Conservation (phyloP, 2,888 invertebrate species). For the Lottia scabra region DNA sequence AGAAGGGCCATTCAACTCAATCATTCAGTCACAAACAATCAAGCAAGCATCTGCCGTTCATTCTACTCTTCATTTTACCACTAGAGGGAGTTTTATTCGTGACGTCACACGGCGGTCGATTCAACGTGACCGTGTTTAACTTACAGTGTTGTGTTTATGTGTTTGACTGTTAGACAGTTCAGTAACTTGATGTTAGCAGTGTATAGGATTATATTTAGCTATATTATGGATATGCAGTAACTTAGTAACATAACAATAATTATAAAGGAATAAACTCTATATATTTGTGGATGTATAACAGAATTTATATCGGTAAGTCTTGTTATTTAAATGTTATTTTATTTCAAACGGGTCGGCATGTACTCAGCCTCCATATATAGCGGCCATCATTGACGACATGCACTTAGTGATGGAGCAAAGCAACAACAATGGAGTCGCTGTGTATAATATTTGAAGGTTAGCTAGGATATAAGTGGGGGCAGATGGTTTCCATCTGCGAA, state of each 20-base stretch:
- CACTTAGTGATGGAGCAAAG: neutral
- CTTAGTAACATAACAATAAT: neutral
- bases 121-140: neutral
- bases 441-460: neutral
- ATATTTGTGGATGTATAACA: neutral
- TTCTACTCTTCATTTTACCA: neutral
- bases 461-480: neutral
- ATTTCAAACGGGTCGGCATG: neutral
- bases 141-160: neutral
- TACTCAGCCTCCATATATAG: neutral
- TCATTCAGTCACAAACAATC: neutral
- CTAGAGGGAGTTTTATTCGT: neutral
- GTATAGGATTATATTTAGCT: neutral
- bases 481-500: neutral
- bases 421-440: neutral
- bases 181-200: neutral
- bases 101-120: neutral
- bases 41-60: neutral
- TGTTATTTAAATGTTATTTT: neutral
- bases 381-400: neutral
- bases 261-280: neutral
- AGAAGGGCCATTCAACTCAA: neutral
- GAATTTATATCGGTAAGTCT: neutral
- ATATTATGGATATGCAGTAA: conserved; percentile 1
- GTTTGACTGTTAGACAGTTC: neutral